Percentiles rank a stretch among this genome's conserved stretches.
phyloP scores from a whole-genome alignment of 1,140 invertebrate species.

The Drosophila burlai region DNA sequence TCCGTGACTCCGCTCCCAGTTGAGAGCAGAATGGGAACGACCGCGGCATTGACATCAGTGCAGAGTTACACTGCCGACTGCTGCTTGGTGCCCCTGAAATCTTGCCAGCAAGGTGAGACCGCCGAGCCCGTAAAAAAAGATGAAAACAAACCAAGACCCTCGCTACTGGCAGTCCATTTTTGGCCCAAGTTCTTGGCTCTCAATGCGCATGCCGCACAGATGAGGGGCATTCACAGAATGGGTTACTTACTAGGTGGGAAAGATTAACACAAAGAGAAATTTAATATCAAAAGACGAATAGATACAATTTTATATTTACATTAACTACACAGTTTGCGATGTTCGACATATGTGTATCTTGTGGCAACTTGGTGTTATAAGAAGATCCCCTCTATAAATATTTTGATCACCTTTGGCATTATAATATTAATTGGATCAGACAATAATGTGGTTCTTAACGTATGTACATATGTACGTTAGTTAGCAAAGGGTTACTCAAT shows the following conservation, averaged over 20 bases:
- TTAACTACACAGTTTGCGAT: too few relatives aligned
- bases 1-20: slow-evolving; percentile 31
- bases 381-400: too few relatives aligned
- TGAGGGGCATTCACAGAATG: slow-evolving; percentile 9
- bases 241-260: slow-evolving; percentile 3
- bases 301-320: too few relatives aligned
- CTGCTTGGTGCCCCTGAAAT: slow-evolving; percentile 54
- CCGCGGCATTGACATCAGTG: slow-evolving; percentile 32
- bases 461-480: too few relatives aligned
- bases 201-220: slow-evolving; percentile 57
- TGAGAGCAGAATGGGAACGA: slow-evolving; percentile 43
- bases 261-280: neutral
- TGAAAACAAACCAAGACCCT: slow-evolving; percentile 22
- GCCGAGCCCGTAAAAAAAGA: slow-evolving; percentile 7
- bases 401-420: too few relatives aligned
- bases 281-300: too few relatives aligned
- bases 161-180: slow-evolving; percentile 46
- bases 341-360: too few relatives aligned
- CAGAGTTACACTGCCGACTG: slow-evolving; percentile 29
- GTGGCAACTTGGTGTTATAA: too few relatives aligned
- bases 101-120: slow-evolving; percentile 42
- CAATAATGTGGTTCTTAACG: too few relatives aligned
- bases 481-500: too few relatives aligned
- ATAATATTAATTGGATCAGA: too few relatives aligned
- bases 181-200: slow-evolving; percentile 66